Conservation (phyloP, 2,888 invertebrate species). For the Ectropis crepuscularia region DNA sequence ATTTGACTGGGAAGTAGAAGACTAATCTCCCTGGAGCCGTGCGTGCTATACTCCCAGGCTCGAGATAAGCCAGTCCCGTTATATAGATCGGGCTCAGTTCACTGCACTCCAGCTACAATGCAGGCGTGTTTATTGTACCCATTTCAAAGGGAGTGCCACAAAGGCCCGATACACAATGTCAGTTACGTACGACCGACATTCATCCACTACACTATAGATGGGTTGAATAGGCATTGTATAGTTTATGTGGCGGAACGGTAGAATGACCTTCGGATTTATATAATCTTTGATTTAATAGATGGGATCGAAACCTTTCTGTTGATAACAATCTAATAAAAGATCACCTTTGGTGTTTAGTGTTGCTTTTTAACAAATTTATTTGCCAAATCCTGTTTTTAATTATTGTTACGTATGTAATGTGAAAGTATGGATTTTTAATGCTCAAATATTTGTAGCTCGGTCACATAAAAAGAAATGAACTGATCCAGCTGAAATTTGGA, state of each 20-base stretch:
- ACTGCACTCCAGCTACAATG: constrained; percentile 60
- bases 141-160: constrained; percentile 65
- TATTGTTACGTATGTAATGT: too few species aligned
- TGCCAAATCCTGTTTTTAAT: too few species aligned
- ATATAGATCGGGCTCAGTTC: constrained; percentile 42
- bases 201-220: constrained; percentile 49
- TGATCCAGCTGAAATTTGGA: not conserved
- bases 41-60: constrained; percentile 27
- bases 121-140: constrained; percentile 63
- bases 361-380: too few species aligned
- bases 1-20: constrained; percentile 18
- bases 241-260: constrained; percentile 28
- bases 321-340: too few species aligned
- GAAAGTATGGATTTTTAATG: too few species aligned
- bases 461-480: not conserved
- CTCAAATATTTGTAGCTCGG: not conserved
- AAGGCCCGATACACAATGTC: constrained; percentile 59
- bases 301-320: constrained; percentile 10
- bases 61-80: constrained; percentile 42
- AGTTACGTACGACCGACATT: constrained; percentile 50
- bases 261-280: constrained; percentile 34
- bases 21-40: constrained; percentile 28
- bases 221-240: constrained; percentile 49
- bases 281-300: constrained; percentile 15
- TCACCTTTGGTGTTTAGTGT: too few species aligned